A percentile compares a stretch with the other conserved stretches of the same genome.
Conservation (phyloP, 1,140 invertebrate genomes). For the Drosophila guanche region DNA sequence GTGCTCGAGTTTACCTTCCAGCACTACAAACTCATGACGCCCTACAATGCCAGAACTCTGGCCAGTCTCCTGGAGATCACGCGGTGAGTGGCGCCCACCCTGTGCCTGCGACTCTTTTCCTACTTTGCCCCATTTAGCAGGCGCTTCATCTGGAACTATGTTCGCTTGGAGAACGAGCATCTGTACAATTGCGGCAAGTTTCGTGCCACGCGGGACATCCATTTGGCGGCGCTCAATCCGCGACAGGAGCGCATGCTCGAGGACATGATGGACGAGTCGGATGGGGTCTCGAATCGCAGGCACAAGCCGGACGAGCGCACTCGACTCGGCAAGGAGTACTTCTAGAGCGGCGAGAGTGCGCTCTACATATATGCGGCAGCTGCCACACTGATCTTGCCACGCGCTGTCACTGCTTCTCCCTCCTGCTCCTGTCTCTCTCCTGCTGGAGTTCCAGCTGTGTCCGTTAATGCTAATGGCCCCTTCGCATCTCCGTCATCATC, state of each 20-base stretch:
- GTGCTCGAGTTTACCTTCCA: constrained; percentile 91
- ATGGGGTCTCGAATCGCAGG: constrained; percentile 23
- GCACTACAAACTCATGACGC: constrained; percentile 84
- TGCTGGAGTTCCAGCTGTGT: constrained; percentile 6
- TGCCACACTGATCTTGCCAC: neutral
- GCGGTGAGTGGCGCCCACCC: constrained; percentile 44
- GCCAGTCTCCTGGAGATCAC: constrained; percentile 68
- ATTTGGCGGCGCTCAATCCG: constrained; percentile 59
- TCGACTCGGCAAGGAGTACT: constrained; percentile 64
- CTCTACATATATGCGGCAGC: neutral
- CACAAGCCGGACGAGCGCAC: constrained; percentile 25
- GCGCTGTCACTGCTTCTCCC: neutral
- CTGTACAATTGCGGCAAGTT: constrained; percentile 65
- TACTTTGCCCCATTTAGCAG: constrained; percentile 19
- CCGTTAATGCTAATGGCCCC: constrained; percentile 50
- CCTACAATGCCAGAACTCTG: constrained; percentile 58
- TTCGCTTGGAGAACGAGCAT: constrained; percentile 68
- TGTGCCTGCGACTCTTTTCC: neutral
- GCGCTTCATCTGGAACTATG: constrained; percentile 79
- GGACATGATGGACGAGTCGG: constrained; percentile 63
- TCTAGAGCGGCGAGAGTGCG: constrained; percentile 29
- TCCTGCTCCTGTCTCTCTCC: neutral
- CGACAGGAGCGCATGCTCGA: constrained; percentile 63
- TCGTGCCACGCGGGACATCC: constrained; percentile 65
- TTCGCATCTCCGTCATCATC: constrained; percentile 29